phyloP scores from a whole-genome alignment of 2,797 vertebrate genomes.

The Spea hammondii region DNA sequence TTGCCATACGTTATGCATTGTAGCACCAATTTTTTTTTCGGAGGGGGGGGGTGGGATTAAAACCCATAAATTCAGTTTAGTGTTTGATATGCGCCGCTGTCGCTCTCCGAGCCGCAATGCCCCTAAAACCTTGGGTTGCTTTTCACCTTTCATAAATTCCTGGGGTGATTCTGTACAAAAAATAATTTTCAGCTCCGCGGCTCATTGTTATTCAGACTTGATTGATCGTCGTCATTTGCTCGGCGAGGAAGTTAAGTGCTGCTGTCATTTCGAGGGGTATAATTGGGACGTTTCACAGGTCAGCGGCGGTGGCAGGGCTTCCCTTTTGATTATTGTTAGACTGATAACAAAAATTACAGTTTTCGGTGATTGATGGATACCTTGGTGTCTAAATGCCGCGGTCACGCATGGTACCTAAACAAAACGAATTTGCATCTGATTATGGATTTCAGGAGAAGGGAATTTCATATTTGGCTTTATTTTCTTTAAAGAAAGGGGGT shows the following conservation, averaged over 20 bases:
- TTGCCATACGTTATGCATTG: constrained; percentile 86
- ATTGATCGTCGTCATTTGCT: constrained; percentile 89
- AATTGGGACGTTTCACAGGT: constrained; percentile 93
- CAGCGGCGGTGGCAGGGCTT: constrained; percentile 81
- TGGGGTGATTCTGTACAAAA: constrained; percentile 83
- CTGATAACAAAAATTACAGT: constrained; percentile 88
- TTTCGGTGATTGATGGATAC: constrained; percentile 77
- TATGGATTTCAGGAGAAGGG: constrained; percentile 55
- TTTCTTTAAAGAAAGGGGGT: neutral
- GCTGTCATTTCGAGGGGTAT: constrained; percentile 86
- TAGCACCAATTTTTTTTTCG: constrained; percentile 83
- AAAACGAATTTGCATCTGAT: constrained; percentile 73
- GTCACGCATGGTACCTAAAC: constrained; percentile 67
- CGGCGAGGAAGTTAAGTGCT: constrained; percentile 85
- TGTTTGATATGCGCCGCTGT: constrained; percentile 75
- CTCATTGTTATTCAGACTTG: constrained; percentile 88
- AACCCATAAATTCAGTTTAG: constrained; percentile 97
- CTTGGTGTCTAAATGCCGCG: constrained; percentile 62
- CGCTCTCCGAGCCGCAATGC: constrained; percentile 67
- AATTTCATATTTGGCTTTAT: constrained; percentile 7
- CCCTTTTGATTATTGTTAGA: constrained; percentile 91
- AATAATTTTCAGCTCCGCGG: constrained; percentile 85
- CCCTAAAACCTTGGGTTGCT: constrained; percentile 84
- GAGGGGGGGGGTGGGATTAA: constrained; percentile 83
- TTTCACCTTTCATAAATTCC: constrained; percentile 94